These are phyloP conservation scores for Dasysyrphus albostriatus DNA, from an alignment of 2,888 invertebrate genomes.

Conservation along the genomic window DNA sequence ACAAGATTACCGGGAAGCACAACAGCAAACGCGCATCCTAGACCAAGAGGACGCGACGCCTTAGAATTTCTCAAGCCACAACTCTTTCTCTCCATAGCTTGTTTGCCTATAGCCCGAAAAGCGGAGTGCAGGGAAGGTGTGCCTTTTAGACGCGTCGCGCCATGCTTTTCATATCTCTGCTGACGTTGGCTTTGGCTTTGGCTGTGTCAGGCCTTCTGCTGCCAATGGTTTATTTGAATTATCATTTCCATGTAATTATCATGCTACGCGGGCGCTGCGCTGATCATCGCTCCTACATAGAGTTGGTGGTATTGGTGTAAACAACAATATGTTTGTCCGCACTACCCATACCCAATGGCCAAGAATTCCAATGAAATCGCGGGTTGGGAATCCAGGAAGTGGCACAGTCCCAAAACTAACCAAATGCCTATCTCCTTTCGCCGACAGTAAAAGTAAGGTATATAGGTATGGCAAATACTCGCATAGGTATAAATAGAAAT, in stretches of 20 bases:
- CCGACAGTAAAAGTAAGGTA: slow-evolving; percentile 55
- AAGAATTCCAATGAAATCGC: slow-evolving; percentile 58
- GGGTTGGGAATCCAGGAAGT: slow-evolving; percentile 49
- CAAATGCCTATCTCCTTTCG: neutral
- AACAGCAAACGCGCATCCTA: slow-evolving; percentile 64
- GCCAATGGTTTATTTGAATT: slow-evolving; percentile 61
- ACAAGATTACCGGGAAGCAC: slow-evolving; percentile 69
- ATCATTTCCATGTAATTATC: slow-evolving; percentile 73
- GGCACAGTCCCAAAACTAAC: slow-evolving; percentile 46
- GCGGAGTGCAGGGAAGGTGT: slow-evolving; percentile 51
- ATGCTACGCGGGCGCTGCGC: slow-evolving; percentile 67
- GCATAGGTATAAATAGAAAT: neutral
- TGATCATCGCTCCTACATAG: slow-evolving; percentile 52
- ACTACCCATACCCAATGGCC: slow-evolving; percentile 43
- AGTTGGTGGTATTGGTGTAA: slow-evolving; percentile 41
- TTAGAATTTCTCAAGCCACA: slow-evolving; percentile 30
- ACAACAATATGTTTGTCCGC: slow-evolving; percentile 64
- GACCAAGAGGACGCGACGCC: slow-evolving; percentile 67
- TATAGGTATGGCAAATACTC: too few species aligned
- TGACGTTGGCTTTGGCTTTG: slow-evolving; percentile 4
- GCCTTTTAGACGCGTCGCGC: slow-evolving; percentile 48
- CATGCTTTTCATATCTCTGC: slow-evolving; percentile 51
- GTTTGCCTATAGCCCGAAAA: neutral
- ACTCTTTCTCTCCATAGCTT: neutral
- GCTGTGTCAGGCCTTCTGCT: slow-evolving; percentile 35